Percentiles rank a stretch among this genome's conserved stretches.
Evolutionary conservation across 2,797 vertebrate genomes (phyloP).

Genomic region (Anas flavirostris): DNA sequence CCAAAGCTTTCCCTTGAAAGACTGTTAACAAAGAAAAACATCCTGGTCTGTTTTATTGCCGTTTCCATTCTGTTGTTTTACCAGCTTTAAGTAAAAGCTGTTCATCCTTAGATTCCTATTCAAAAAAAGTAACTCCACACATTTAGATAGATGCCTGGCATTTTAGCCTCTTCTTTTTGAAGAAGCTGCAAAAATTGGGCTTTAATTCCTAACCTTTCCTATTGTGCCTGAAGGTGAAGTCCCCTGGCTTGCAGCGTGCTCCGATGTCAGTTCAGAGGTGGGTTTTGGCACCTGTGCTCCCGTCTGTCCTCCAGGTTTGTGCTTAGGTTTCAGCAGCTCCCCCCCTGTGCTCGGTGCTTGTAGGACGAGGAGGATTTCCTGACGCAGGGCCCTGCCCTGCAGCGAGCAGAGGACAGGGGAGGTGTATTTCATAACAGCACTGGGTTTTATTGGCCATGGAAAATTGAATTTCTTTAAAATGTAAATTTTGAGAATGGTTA

Average conservation of each 20-base stretch:
- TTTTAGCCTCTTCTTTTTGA: background rate
- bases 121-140: background rate
- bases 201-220: background rate
- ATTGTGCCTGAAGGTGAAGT: background rate
- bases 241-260: background rate
- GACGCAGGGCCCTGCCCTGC: background rate
- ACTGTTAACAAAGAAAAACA: fast-evolving
- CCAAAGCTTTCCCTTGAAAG: background rate
- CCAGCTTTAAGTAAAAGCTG: background rate
- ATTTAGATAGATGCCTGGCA: fast-evolving
- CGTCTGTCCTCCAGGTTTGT: background rate
- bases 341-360: background rate
- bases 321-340: background rate
- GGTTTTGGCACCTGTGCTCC: background rate
- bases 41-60: background rate
- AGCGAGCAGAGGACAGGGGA: background rate
- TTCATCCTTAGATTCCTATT: background rate
- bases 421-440: background rate
- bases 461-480: background rate
- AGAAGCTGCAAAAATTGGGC: background rate
- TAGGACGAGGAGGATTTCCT: background rate
- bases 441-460: background rate
- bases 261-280: background rate
- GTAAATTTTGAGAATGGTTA: background rate
- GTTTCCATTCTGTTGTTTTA: background rate